Evolutionary conservation across 2,888 invertebrate species (phyloP), one percentile per base, ranked within the genome.

Genomic region (Parnassius orleans): DNA sequence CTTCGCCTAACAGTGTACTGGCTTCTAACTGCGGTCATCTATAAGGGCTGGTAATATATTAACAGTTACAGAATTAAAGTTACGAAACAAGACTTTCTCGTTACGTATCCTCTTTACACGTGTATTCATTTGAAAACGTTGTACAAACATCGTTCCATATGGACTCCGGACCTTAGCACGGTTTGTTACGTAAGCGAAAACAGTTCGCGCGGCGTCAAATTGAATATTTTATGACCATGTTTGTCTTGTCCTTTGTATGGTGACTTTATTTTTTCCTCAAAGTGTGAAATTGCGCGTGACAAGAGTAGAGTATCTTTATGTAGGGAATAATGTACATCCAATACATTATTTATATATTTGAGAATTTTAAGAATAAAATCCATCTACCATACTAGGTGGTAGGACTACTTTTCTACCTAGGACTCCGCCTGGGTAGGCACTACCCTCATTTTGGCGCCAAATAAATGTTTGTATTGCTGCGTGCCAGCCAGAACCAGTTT

Each of bases 181-280:
- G 43, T 51, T 57, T 51, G 19, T 57, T 44, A 57, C 14, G 51
- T 48, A 51, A 15, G 19, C 24, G 19, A 9, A 51, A 24, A 60
- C 60, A 60, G 53, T 60, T 60, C 47, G 41, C 53, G 15, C 60
- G 60, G 15, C 60, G 53, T 53, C 7, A 48, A 7, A 42, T 53
- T 60, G 60, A 60, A 60, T 60, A 53, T 60, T 60, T 60, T 60
- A 60, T 60, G 42, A 19, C 10, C 2, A 46, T 53, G 47, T 60
- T 60, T 19, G 47, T 33, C 41, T 46, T 60, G 53, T 60, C 41
- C 53, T 53, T 47, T 47, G 53, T 53, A 46, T 44, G 33, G 33
- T 53, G 53, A 46, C 14, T 53, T 41, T 24, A 15, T 46, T 48
- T 57, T 60, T 46, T 59, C 5, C 7, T 47, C 53, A 42, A 53